phyloP scores from a whole-genome alignment of 2,888 invertebrate species.

The Mythimna lalbum region DNA sequence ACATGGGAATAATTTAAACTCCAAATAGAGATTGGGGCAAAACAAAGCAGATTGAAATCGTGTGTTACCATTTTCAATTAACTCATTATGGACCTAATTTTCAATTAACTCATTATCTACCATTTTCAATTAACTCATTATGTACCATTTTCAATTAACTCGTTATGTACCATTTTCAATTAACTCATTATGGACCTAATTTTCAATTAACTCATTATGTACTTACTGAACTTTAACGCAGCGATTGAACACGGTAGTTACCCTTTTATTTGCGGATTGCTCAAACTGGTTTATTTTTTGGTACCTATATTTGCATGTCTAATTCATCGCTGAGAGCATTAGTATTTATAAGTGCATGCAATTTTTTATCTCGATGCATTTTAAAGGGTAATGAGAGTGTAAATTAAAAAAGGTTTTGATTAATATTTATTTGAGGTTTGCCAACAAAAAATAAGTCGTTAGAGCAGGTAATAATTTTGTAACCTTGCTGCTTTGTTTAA shows the following conservation, averaged over 20 bases:
- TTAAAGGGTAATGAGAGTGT: conserved; percentile 17
- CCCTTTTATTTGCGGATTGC: not conserved
- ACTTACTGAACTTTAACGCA: not conserved
- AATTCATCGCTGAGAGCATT: conserved; percentile 15
- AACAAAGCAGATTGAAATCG: not conserved
- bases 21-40: not conserved
- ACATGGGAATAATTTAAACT: not conserved
- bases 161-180: conserved; percentile 13
- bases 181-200: not conserved
- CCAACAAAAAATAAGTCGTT: conserved; percentile 17
- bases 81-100: not conserved
- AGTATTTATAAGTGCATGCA: conserved; percentile 14
- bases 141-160: too few species aligned
- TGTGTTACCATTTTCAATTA: conserved; percentile 9
- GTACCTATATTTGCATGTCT: conserved; percentile 12
- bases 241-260: conserved; percentile 7
- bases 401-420: conserved; percentile 6
- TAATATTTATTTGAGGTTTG: conserved; percentile 2
- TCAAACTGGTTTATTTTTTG: conserved; percentile 19
- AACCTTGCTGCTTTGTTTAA: conserved; percentile 12
- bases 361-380: conserved; percentile 32
- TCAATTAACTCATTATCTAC: too few species aligned
- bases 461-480: conserved; percentile 2
- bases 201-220: too few species aligned
- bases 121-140: too few species aligned